These are phyloP conservation scores for Pagrus major DNA, from an alignment of 2,113 vertebrate genomes.

Conservation along the genomic window DNA sequence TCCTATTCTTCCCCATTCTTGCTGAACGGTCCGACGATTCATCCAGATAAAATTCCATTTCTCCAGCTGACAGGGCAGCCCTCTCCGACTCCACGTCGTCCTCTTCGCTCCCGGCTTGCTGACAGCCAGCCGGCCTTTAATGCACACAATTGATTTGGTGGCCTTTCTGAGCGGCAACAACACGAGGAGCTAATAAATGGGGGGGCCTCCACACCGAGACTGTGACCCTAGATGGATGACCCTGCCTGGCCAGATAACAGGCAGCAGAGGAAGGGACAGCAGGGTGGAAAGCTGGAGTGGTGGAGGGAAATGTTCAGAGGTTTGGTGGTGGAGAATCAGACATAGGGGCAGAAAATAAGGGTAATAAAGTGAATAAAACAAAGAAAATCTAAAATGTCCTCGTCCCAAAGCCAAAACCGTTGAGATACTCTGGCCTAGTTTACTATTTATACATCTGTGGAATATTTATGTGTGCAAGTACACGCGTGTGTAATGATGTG, in stretches of 20 bases:
- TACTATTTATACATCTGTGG: constrained; percentile 54
- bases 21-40: constrained; percentile 37
- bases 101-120: constrained; percentile 33
- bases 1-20: constrained; percentile 42
- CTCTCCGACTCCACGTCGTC: constrained; percentile 17
- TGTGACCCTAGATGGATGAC: constrained; percentile 70
- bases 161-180: constrained; percentile 58
- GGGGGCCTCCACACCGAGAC: constrained; percentile 30
- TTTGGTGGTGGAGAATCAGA: neutral
- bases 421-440: constrained; percentile 73
- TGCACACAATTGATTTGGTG: constrained; percentile 73
- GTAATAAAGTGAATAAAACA: constrained; percentile 17
- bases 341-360: neutral
- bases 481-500: constrained; percentile 60
- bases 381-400: constrained; percentile 5
- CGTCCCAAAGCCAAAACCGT: constrained; percentile 46
- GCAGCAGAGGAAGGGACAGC: constrained; percentile 23
- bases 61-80: constrained; percentile 55
- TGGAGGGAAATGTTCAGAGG: neutral
- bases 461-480: constrained; percentile 19
- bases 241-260: constrained; percentile 41
- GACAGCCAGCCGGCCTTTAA: constrained; percentile 64
- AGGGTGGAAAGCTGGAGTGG: neutral
- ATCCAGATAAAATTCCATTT: constrained; percentile 71
- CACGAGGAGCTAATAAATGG: constrained; percentile 72